A percentile compares a stretch with the other conserved stretches of the same genome.
Evolutionary conservation across 2,888 invertebrate genomes (phyloP).

Genomic region (Hartigia nigra): DNA sequence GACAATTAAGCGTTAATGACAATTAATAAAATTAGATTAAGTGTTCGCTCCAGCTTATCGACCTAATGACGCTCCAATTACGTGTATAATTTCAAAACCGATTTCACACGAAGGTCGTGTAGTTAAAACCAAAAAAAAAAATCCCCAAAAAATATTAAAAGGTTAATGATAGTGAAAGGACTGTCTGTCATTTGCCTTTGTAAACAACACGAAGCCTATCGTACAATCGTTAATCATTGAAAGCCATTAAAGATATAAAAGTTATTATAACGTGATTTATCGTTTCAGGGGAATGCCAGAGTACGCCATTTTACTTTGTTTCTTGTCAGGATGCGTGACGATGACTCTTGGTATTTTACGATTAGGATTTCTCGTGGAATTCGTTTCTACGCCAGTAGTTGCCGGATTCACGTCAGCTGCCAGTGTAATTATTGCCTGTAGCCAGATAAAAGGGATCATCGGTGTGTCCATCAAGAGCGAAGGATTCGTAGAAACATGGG

Average conservation of each 20-base stretch:
- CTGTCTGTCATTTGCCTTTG: background rate
- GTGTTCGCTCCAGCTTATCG: background rate
- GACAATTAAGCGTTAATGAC: background rate
- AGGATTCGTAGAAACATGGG: constrained; percentile 73
- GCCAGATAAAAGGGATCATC: constrained; percentile 78
- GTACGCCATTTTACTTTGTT: constrained; percentile 74
- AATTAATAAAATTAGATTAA: background rate
- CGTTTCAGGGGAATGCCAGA: constrained; percentile 67
- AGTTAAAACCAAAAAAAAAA: no score
- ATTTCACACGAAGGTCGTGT: background rate
- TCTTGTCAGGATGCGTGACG: constrained; percentile 75
- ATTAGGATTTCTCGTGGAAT: constrained; percentile 79
- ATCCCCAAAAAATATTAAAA: background rate
- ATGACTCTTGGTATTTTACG: constrained; percentile 73
- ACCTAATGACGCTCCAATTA: background rate
- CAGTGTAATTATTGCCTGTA: constrained; percentile 79
- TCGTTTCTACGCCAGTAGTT: constrained; percentile 80
- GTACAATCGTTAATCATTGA: background rate
- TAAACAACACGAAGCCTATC: background rate
- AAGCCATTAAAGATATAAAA: background rate
- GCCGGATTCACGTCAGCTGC: constrained; percentile 83
- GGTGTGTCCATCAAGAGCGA: constrained; percentile 74
- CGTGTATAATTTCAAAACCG: background rate
- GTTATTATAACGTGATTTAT: constrained; percentile 3
- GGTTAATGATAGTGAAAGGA: background rate